phyloP scores from a whole-genome alignment of 1,140 invertebrate genomes.

The Ctenoplectra terminalis region DNA sequence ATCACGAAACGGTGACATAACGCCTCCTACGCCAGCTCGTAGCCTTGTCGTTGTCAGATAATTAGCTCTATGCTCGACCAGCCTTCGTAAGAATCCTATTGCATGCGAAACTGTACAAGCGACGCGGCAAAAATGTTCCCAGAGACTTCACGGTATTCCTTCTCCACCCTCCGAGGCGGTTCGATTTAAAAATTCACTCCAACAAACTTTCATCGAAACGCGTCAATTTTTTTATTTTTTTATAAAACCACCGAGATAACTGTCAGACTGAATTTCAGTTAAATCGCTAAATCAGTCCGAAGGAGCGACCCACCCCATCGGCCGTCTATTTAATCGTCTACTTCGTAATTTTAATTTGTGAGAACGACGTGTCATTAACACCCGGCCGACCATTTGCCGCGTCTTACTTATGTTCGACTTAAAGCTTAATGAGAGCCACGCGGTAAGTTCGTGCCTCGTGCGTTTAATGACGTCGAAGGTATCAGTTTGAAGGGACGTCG shows the following conservation, averaged over 20 bases:
- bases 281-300: background rate
- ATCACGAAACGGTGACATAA: constrained; percentile 64
- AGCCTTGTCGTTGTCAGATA: constrained; percentile 53
- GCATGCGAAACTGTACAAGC: background rate
- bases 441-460: constrained; percentile 42
- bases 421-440: constrained; percentile 56
- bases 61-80: constrained; percentile 45
- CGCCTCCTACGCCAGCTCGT: constrained; percentile 41
- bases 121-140: background rate
- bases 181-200: no score
- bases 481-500: constrained; percentile 41
- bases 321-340: constrained; percentile 47
- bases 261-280: background rate
- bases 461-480: constrained; percentile 65
- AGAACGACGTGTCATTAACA: constrained; percentile 51
- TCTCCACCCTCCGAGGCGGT: no score
- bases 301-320: background rate
- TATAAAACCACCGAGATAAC: background rate
- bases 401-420: constrained; percentile 60
- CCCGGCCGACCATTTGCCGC: constrained; percentile 46
- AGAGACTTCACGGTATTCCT: no score
- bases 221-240: no score
- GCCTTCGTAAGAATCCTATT: constrained; percentile 34
- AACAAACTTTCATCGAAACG: background rate
- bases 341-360: constrained; percentile 54